phyloP scores from a whole-genome alignment of 2,113 vertebrate genomes.

The Mesembrinibis cayennensis region DNA sequence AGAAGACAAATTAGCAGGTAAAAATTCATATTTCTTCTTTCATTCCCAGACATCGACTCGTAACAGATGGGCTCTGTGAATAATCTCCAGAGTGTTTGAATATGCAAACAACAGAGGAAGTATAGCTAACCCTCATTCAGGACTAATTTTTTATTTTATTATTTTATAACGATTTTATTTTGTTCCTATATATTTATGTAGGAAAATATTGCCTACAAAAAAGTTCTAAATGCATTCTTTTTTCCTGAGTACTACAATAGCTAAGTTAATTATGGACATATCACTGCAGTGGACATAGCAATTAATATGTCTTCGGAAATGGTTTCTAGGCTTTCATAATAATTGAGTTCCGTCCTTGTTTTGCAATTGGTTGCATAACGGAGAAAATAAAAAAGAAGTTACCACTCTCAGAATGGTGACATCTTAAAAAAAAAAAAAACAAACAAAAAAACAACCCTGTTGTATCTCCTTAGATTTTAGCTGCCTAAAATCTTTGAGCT shows the following conservation, averaged over 20 bases:
- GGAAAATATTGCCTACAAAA: background rate
- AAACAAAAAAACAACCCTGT: background rate
- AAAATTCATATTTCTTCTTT: conserved; percentile 46
- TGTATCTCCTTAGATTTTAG: background rate
- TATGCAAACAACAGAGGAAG: background rate
- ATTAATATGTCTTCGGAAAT: background rate
- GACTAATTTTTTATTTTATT: background rate
- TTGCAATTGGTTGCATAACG: background rate
- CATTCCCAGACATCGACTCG: conserved; percentile 67
- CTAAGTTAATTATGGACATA: background rate
- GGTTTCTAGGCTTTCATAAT: background rate
- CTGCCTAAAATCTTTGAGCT: background rate
- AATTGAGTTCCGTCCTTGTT: background rate
- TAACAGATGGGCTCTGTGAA: conserved; percentile 14
- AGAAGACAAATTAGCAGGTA: conserved; percentile 35
- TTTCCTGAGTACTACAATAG: background rate
- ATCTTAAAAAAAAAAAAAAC: background rate
- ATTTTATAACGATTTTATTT: background rate
- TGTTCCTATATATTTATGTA: background rate
- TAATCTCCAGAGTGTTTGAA: background rate
- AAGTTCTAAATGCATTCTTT: background rate
- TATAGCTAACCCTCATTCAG: background rate
- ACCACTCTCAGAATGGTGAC: background rate
- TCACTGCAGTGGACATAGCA: background rate
- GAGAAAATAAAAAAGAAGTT: background rate